phyloP scores from a whole-genome alignment of 2,888 invertebrate species.

The Oscheius onirici region DNA sequence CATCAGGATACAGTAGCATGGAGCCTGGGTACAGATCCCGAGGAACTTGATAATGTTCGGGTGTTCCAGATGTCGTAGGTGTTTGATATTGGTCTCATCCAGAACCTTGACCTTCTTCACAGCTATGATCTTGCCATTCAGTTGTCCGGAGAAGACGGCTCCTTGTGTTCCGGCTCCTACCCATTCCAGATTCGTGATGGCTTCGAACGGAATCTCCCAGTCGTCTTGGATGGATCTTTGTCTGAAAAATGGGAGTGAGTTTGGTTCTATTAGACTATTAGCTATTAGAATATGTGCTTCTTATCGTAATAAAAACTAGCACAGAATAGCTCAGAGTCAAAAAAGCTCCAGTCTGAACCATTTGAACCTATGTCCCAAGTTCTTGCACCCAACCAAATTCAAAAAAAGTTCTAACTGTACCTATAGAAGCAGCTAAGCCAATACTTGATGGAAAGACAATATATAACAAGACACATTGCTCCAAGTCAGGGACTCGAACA shows the following conservation, averaged over 20 bases:
- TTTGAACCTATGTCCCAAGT: no score
- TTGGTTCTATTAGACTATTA: no score
- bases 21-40: conserved; percentile 91
- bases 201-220: conserved; percentile 94
- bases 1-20: conserved; percentile 95
- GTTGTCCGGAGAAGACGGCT: conserved; percentile 82
- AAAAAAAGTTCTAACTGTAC: no score
- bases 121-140: conserved; percentile 84
- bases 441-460: neutral
- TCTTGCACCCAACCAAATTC: no score
- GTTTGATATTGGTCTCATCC: conserved; percentile 88
- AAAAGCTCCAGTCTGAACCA: no score
- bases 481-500: neutral
- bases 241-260: conserved; percentile 8
- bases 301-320: no score
- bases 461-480: neutral
- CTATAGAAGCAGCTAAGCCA: neutral
- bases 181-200: conserved; percentile 87
- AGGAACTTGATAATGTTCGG: conserved; percentile 91
- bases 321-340: no score
- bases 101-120: conserved; percentile 94
- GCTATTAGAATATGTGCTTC: no score
- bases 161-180: conserved; percentile 95
- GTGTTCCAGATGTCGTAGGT: conserved; percentile 89
- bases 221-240: conserved; percentile 73